phyloP scores from a whole-genome alignment of 2,113 vertebrate genomes.

The Rynchops niger region DNA sequence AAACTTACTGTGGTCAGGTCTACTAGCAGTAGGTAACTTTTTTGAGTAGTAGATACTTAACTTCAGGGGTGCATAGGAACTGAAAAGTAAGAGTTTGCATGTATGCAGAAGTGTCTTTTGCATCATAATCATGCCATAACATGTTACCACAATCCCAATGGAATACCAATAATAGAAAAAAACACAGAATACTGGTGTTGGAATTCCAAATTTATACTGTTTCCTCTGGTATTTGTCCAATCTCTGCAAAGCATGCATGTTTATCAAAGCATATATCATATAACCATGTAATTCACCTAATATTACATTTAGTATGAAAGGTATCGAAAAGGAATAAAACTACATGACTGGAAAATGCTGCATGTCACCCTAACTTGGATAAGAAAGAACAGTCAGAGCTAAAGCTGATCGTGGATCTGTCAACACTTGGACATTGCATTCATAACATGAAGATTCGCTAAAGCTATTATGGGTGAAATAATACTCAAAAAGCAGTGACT shows the following conservation, averaged over 20 bases:
- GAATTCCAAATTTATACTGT: not conserved
- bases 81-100: not conserved
- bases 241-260: not conserved
- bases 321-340: not conserved
- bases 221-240: not conserved
- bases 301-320: not conserved
- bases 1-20: not conserved
- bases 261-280: not conserved
- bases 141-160: not conserved
- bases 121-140: not conserved
- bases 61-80: not conserved
- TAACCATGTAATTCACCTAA: not conserved
- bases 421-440: not conserved
- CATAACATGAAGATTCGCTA: not conserved
- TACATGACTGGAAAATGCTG: not conserved
- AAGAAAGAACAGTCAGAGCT: not conserved
- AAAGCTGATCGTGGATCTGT: not conserved
- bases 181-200: not conserved
- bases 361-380: not conserved
- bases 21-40: not conserved
- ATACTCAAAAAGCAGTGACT: not conserved
- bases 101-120: not conserved
- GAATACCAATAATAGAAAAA: not conserved
- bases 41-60: not conserved
- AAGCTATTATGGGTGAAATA: not conserved